Conservation (phyloP, 2,113 vertebrate species). For the Sander vitreus region DNA sequence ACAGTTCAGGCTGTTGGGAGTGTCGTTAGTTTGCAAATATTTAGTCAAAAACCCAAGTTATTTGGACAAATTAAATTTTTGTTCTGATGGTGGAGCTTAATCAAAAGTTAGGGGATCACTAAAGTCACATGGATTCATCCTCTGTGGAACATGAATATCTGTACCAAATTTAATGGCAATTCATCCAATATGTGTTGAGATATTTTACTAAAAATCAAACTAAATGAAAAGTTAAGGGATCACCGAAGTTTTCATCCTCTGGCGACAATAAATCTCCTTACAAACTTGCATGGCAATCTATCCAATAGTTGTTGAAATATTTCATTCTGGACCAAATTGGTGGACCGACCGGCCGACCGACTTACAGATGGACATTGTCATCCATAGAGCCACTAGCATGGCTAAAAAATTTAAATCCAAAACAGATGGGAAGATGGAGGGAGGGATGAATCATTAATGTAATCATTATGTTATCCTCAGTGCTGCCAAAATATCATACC, state of each 20-base stretch:
- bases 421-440: constrained; percentile 36
- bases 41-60: not conserved
- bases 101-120: not conserved
- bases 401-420: constrained; percentile 7
- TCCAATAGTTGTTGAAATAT: not conserved
- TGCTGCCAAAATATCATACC: constrained; percentile 43
- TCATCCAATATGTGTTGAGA: too few species aligned
- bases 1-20: not conserved
- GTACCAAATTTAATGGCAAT: too few species aligned
- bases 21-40: not conserved
- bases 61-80: not conserved
- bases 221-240: not conserved
- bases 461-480: constrained; percentile 30
- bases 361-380: not conserved
- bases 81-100: not conserved
- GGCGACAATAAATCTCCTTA: not conserved
- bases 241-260: not conserved
- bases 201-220: too few species aligned
- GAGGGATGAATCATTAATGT: constrained; percentile 38
- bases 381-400: not conserved
- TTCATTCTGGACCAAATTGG: not conserved
- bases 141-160: too few species aligned
- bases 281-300: too few species aligned
- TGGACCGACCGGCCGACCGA: not conserved
- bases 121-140: not conserved